These are phyloP conservation scores for Panonychus citri DNA, from an alignment of 1,140 invertebrate genomes.

Conservation along the genomic window DNA sequence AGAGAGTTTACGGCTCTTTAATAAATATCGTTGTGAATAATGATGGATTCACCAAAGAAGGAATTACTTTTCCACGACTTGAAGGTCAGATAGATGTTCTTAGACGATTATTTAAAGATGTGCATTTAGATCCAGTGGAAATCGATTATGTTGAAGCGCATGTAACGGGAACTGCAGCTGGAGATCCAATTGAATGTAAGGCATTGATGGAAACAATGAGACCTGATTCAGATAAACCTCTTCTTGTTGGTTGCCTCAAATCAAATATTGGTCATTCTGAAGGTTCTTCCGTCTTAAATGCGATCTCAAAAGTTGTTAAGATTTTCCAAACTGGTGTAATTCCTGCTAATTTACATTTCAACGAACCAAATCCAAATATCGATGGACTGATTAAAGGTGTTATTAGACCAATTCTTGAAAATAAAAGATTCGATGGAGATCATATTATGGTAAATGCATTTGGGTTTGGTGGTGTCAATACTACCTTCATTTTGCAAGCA, in stretches of 20 bases:
- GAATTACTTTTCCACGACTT: conserved; percentile 13
- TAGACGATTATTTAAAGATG: conserved; percentile 20
- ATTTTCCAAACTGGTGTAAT: conserved; percentile 26
- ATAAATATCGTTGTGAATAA: not conserved
- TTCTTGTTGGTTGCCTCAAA: conserved; percentile 83
- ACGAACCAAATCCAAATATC: conserved; percentile 29
- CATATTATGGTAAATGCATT: conserved; percentile 77
- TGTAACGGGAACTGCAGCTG: conserved; percentile 32
- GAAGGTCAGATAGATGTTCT: conserved; percentile 19
- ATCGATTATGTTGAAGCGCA: conserved; percentile 25
- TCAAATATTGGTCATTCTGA: conserved; percentile 96
- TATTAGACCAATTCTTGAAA: conserved; percentile 34
- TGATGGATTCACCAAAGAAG: conserved; percentile 10
- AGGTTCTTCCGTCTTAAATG: conserved; percentile 59
- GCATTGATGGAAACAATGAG: conserved; percentile 60
- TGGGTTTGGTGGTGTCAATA: conserved; percentile 60
- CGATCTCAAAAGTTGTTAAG: conserved; percentile 42
- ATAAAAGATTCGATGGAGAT: conserved; percentile 44
- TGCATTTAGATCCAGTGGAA: conserved; percentile 19
- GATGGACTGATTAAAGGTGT: conserved; percentile 40
- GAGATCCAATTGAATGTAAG: conserved; percentile 50
- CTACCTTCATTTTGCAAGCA: conserved; percentile 62
- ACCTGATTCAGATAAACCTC: conserved; percentile 33
- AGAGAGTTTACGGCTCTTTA: not conserved
- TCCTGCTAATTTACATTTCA: conserved; percentile 31